Evolutionary conservation across 1,140 invertebrate genomes (phyloP).

Genomic region (Atta texana): DNA sequence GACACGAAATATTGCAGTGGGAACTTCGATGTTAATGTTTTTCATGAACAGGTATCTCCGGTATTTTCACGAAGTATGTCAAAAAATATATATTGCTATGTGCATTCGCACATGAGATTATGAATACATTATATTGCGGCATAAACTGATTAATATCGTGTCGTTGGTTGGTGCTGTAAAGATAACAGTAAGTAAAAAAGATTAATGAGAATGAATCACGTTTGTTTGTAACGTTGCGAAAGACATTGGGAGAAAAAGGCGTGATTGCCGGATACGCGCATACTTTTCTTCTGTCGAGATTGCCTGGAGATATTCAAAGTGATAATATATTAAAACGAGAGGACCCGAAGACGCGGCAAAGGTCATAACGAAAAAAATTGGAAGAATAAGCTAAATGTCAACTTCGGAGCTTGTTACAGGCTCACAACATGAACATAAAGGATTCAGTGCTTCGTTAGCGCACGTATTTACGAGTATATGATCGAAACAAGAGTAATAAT

Average conservation of each 20-base stretch:
- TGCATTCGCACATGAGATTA: neutral
- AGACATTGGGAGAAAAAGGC: slow-evolving; percentile 16
- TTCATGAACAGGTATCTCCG: slow-evolving; percentile 26
- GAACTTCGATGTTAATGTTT: slow-evolving; percentile 6
- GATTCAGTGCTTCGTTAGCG: slow-evolving; percentile 63
- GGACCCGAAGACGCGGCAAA: slow-evolving; percentile 39
- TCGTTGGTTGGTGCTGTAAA: neutral
- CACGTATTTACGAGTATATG: slow-evolving; percentile 34
- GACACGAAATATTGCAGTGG: slow-evolving; percentile 10
- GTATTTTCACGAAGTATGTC: slow-evolving; percentile 20
- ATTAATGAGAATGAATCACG: slow-evolving; percentile 45
- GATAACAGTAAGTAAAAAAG: neutral
- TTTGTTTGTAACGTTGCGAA: slow-evolving; percentile 30
- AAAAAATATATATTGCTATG: neutral
- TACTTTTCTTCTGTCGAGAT: slow-evolving; percentile 26
- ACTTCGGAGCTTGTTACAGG: slow-evolving; percentile 36
- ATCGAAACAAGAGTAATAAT: slow-evolving; percentile 59
- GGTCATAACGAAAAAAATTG: slow-evolving; percentile 57
- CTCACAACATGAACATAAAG: slow-evolving; percentile 43
- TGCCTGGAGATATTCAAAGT: slow-evolving; percentile 10
- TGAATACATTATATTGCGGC: neutral
- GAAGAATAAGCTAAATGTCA: slow-evolving; percentile 62
- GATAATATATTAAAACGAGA: slow-evolving; percentile 56
- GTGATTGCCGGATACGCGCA: slow-evolving; percentile 38
- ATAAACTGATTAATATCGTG: slow-evolving; percentile 27